Base-by-base conservation (phyloP, 1,140 invertebrate genomes). In the Solenopsis fugax region DNA sequence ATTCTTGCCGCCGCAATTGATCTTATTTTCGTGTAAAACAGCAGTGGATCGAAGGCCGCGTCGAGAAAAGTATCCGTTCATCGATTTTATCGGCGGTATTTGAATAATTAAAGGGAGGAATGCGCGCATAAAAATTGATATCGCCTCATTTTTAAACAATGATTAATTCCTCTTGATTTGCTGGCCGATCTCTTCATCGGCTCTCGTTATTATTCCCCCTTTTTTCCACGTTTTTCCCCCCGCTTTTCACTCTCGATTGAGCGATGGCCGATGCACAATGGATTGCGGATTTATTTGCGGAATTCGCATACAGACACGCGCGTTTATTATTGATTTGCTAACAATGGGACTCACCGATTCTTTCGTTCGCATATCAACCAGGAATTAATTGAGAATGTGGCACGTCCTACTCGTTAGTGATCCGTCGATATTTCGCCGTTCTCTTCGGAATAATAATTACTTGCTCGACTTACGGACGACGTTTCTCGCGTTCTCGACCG, bases 291-390 rank as follows among this genome's bases (percentile, higher is more conserved):
- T 73, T 73, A 60, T 73, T 50, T 48, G 16, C 56, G 24, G 41
- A 56, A 82, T 16, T 73, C 24, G 9, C n/a, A 45, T 21, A 10
- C 5, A 45, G 62, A 80, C 24, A 29, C 18, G 21, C 41, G 71
- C 54, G 18, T 6, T 82, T 45, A 52, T 60, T 84, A 84, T 84
- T 60, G 80, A 84, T 84, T n/a, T 29, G 24, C n/a, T 60, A 60
- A 84, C 69, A 73, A 84, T 62, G 5, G 54, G 2, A 62, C 41
- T 62, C 41, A 12, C 18, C 12, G 12, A 4, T 73, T 48, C 54
- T 48, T 73, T 73, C 50, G 50, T 84, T 73, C 69, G 24, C 80
- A 9, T 48, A 48, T 84, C 69, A 3, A 13, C 24, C 41, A 41
- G 7, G 13, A 24, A 62, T 75, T 73, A 60, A 41, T 73, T 18